phyloP scores from a whole-genome alignment of 2,113 vertebrate genomes.

The Gobio gobio region DNA sequence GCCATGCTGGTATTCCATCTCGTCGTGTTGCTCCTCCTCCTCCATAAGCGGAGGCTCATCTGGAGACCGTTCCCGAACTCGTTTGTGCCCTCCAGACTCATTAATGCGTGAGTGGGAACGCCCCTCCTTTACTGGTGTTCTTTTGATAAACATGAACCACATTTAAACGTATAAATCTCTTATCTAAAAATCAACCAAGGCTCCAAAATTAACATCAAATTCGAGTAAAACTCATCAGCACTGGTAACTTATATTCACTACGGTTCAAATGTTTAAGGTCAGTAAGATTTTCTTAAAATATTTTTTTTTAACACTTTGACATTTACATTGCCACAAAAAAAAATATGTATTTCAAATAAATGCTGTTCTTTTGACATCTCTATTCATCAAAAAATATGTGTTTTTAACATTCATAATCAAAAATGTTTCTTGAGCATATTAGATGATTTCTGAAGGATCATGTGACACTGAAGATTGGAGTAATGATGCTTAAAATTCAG shows the following conservation, averaged over 20 bases:
- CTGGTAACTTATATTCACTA: background rate
- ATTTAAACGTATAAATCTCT: background rate
- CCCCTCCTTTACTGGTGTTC: conserved; percentile 67
- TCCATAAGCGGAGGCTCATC: conserved; percentile 63
- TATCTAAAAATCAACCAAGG: background rate
- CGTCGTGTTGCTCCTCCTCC: conserved; percentile 74
- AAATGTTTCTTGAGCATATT: background rate
- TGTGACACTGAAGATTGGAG: background rate
- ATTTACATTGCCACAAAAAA: no score
- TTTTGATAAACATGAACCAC: conserved; percentile 45
- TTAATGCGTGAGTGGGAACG: conserved; percentile 61
- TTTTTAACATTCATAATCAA: no score
- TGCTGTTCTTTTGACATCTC: background rate
- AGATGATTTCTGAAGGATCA: background rate
- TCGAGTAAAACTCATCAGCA: background rate
- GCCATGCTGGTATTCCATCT: conserved; percentile 74
- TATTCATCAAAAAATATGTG: no score
- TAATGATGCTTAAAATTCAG: background rate
- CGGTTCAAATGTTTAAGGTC: background rate
- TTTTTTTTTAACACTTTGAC: background rate
- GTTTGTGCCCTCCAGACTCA: conserved; percentile 67
- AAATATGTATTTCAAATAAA: background rate
- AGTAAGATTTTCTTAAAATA: background rate
- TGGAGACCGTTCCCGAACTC: conserved; percentile 75
- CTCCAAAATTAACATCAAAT: background rate